Evolutionary conservation across 2,888 invertebrate species (phyloP).

Genomic region (Anticlea derivata): DNA sequence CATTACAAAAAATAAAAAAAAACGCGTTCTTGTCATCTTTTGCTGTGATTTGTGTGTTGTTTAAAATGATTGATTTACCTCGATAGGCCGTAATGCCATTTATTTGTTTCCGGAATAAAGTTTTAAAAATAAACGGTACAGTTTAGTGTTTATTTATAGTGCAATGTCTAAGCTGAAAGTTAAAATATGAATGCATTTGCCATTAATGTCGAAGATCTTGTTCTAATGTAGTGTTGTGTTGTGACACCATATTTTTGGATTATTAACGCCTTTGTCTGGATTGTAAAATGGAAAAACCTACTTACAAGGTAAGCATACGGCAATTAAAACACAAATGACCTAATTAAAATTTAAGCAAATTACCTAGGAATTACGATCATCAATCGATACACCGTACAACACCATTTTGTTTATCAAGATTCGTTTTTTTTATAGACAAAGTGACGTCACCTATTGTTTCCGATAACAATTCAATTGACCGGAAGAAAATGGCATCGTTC

Average conservation of each 20-base stretch:
- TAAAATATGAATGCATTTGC: slow-evolving; percentile 61
- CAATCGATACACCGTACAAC: too few relatives aligned
- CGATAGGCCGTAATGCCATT: too few relatives aligned
- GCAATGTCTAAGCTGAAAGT: slow-evolving; percentile 59
- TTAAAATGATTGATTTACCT: slow-evolving; percentile 11
- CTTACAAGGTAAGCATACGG: slow-evolving; percentile 63
- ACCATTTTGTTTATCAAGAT: too few relatives aligned
- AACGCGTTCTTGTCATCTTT: neutral
- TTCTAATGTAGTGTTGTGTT: slow-evolving; percentile 45
- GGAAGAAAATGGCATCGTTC: slow-evolving; percentile 15
- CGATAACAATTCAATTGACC: slow-evolving; percentile 23
- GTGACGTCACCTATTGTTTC: slow-evolving; percentile 67
- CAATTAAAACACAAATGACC: too few relatives aligned
- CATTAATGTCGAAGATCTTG: slow-evolving; percentile 51
- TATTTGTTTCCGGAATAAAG: too few relatives aligned
- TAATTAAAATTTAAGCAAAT: neutral
- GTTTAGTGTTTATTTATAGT: slow-evolving; percentile 55
- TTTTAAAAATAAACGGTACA: slow-evolving; percentile 56
- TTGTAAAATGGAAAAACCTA: slow-evolving; percentile 74
- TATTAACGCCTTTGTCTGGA: slow-evolving; percentile 54
- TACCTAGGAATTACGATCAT: neutral
- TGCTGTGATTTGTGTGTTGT: neutral
- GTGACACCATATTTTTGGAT: slow-evolving; percentile 43
- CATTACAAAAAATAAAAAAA: slow-evolving; percentile 44
- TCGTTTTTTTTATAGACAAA: slow-evolving; percentile 32